Conservation (phyloP, 2,888 invertebrate species). For the Chrysopilus asiliformis region DNA sequence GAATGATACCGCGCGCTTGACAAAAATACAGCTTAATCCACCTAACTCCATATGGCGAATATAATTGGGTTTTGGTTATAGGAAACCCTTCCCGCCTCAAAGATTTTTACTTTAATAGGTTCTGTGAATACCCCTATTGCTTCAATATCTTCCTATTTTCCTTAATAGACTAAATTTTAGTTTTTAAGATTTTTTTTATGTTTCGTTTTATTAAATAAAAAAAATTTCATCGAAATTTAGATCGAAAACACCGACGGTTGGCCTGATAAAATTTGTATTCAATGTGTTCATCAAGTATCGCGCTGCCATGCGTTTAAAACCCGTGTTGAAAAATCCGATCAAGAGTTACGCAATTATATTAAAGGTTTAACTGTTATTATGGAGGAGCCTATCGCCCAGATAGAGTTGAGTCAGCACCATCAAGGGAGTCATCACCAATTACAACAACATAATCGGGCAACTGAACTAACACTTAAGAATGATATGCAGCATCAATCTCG, state of each 20-base stretch:
- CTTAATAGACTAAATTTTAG: no score
- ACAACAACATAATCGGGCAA: conserved; percentile 8
- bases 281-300: conserved; percentile 50
- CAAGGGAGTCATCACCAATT: conserved; percentile 5
- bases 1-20: no score
- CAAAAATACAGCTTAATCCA: no score
- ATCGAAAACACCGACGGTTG: conserved; percentile 45
- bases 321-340: conserved; percentile 45
- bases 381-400: conserved; percentile 23
- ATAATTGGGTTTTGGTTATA: no score
- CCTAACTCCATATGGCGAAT: no score
- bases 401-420: conserved; percentile 12
- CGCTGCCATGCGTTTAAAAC: conserved; percentile 51
- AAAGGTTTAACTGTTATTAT: conserved; percentile 30
- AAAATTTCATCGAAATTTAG: no score
- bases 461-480: conserved; percentile 17
- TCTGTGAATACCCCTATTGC: no score
- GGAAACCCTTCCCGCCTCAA: no score
- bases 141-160: no score
- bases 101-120: no score
- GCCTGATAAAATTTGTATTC: conserved; percentile 46
- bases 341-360: conserved; percentile 40
- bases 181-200: no score
- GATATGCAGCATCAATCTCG: conserved; percentile 11
- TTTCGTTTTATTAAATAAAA: no score